Conservation (phyloP, 2,797 vertebrate species). For the Poecile montanus region DNA sequence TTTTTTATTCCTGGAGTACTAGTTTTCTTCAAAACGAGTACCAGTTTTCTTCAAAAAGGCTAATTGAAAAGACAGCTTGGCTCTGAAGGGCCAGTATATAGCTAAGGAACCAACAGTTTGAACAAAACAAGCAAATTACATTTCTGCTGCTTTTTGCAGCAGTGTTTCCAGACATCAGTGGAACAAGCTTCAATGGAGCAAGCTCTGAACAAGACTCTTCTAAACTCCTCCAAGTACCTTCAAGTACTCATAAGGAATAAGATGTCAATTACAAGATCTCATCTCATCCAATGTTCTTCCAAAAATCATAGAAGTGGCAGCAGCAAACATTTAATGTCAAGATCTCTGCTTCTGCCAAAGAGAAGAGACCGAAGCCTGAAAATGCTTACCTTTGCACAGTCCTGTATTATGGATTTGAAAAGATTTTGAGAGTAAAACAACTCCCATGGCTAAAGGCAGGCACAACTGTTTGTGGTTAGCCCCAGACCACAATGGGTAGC, state of each 20-base stretch:
- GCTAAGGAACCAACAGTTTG: not conserved
- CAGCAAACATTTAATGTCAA: not conserved
- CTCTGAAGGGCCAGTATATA: not conserved
- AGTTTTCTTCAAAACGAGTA: too few species aligned
- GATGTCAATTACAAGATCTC: not conserved
- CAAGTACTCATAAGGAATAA: not conserved
- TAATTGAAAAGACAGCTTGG: not conserved
- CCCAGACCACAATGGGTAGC: not conserved
- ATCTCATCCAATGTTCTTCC: not conserved
- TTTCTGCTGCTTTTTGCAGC: not conserved
- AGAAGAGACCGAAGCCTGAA: not conserved
- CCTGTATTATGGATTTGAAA: accelerated
- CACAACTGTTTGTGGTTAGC: not conserved
- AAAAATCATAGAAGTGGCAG: not conserved
- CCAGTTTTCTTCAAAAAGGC: not conserved
- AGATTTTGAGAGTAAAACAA: not conserved
- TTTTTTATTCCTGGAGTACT: not conserved
- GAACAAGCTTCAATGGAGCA: not conserved
- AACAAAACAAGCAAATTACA: not conserved
- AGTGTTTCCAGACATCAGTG: not conserved
- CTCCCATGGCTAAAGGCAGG: not conserved
- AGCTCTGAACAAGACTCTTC: not conserved
- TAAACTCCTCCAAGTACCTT: not conserved
- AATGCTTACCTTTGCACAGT: not conserved
- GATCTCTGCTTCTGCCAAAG: not conserved